These are phyloP conservation scores for Pomatorhinus ruficollis DNA, from an alignment of 2,113 vertebrate species.

Conservation along the genomic window DNA sequence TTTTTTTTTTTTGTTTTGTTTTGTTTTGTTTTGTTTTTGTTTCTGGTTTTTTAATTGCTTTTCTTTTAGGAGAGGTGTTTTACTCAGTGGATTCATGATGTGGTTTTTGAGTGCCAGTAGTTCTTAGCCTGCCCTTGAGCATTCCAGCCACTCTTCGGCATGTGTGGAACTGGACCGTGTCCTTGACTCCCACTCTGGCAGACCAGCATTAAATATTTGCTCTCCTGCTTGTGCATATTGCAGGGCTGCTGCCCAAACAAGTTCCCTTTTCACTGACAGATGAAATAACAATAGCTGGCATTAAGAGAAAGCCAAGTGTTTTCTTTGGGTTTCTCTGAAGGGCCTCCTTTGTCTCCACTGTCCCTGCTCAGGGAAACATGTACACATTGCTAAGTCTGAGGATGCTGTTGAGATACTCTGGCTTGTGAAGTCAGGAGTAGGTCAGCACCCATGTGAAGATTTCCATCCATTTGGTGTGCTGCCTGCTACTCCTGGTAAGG, in stretches of 20 bases:
- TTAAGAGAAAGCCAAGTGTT: not conserved
- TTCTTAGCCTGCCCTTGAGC: not conserved
- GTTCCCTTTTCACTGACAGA: slow-evolving; percentile 20
- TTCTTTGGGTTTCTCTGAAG: slow-evolving; percentile 9
- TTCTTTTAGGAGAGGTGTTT: not conserved
- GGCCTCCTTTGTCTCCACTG: not conserved
- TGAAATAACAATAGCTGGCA: slow-evolving; percentile 36
- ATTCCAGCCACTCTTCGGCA: not conserved
- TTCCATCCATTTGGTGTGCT: not conserved
- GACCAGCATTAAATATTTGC: not conserved
- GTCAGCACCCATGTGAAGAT: not conserved
- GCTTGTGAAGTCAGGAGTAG: not conserved
- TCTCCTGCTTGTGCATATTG: not conserved
- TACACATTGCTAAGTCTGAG: not conserved
- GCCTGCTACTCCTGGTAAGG: not conserved
- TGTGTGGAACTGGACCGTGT: not conserved
- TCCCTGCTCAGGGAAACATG: not conserved
- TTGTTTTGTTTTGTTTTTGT: too few relatives aligned
- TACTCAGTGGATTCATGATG: not conserved
- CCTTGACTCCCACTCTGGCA: not conserved
- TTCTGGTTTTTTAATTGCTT: not conserved
- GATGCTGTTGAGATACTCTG: not conserved
- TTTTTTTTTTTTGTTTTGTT: too few relatives aligned
- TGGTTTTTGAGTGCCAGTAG: not conserved
- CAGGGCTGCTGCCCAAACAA: slow-evolving; percentile 6